Evolutionary conservation across 2,888 invertebrate species (phyloP).

Genomic region (Caenorhabditis becei): DNA sequence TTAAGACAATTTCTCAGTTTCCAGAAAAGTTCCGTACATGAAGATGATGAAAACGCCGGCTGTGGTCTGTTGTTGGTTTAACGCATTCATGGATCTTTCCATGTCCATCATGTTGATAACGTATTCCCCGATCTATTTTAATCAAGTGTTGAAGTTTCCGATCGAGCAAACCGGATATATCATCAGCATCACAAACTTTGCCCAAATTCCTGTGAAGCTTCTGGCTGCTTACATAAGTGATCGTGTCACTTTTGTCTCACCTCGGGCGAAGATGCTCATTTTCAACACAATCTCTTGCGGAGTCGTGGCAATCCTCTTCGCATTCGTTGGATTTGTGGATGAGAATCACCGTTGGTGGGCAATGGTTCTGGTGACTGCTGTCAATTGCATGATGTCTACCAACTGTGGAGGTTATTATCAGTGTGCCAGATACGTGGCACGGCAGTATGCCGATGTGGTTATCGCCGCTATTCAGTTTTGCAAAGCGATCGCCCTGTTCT

Average conservation of each 20-base stretch:
- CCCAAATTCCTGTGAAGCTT: conserved; percentile 41
- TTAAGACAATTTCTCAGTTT: too few relatives aligned
- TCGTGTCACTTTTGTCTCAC: conserved; percentile 21
- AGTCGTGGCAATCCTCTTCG: conserved; percentile 30
- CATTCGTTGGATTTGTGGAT: conserved; percentile 27
- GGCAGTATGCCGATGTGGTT: conserved; percentile 44
- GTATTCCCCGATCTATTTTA: conserved; percentile 42
- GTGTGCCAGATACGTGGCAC: conserved; percentile 27
- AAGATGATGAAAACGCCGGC: conserved; percentile 21
- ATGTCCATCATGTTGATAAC: conserved; percentile 37
- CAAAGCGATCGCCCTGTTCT: conserved; percentile 43
- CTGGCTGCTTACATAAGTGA: conserved; percentile 40
- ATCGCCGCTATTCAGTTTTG: conserved; percentile 48
- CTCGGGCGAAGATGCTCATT: conserved; percentile 36
- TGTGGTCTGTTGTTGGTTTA: conserved; percentile 41
- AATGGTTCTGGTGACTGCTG: conserved; percentile 17
- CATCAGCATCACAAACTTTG: conserved; percentile 34
- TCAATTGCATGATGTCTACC: conserved; percentile 40
- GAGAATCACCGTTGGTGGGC: conserved; percentile 18
- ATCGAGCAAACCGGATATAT: conserved; percentile 38
- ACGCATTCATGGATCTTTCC: conserved; percentile 46
- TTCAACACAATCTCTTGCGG: conserved; percentile 49
- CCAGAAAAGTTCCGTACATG: conserved; percentile 20
- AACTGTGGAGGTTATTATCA: conserved; percentile 50
- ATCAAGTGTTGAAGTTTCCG: conserved; percentile 33